Percentiles rank a stretch among this genome's conserved stretches.
Evolutionary conservation across 1,140 invertebrate genomes (phyloP).

Genomic region (Augochlora pura): DNA sequence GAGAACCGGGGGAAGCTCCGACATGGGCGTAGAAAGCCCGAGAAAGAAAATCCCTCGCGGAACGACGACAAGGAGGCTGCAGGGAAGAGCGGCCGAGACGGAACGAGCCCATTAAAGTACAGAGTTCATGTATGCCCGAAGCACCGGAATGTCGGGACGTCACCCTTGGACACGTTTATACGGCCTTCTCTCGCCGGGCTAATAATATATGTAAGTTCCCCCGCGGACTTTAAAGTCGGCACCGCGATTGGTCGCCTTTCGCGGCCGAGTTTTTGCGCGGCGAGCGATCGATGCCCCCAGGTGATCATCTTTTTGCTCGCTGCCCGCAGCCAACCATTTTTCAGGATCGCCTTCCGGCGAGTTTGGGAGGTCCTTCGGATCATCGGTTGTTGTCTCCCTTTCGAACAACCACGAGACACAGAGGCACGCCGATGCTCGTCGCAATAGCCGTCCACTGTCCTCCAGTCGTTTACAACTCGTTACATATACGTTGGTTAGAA

Average conservation of each 20-base stretch:
- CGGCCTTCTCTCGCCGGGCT: slow-evolving; percentile 29
- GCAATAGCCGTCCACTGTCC: too few relatives aligned
- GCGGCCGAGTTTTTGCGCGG: not conserved
- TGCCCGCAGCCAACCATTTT: not conserved
- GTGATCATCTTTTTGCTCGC: not conserved
- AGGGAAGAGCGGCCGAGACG: slow-evolving; percentile 11
- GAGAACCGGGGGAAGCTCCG: not conserved
- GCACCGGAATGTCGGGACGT: slow-evolving; percentile 54
- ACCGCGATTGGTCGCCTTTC: slow-evolving; percentile 33
- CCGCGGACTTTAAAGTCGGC: slow-evolving; percentile 47
- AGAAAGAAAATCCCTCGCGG: not conserved
- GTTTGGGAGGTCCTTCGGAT: not conserved
- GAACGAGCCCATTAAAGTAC: slow-evolving; percentile 60
- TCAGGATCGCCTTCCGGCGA: not conserved
- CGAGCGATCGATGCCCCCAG: not conserved
- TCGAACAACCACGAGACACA: too few relatives aligned
- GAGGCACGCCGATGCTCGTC: too few relatives aligned
- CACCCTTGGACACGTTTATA: slow-evolving; percentile 56
- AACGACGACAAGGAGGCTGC: not conserved
- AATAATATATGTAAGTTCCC: slow-evolving; percentile 57
- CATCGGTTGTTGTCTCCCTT: too few relatives aligned
- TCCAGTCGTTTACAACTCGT: too few relatives aligned
- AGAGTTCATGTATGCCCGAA: slow-evolving; percentile 57
- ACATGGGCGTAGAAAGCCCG: slow-evolving; percentile 15
- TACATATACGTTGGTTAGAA: too few relatives aligned